Evolutionary conservation across 2,113 vertebrate genomes (phyloP).

Genomic region (Gymnorhina tibicen): DNA sequence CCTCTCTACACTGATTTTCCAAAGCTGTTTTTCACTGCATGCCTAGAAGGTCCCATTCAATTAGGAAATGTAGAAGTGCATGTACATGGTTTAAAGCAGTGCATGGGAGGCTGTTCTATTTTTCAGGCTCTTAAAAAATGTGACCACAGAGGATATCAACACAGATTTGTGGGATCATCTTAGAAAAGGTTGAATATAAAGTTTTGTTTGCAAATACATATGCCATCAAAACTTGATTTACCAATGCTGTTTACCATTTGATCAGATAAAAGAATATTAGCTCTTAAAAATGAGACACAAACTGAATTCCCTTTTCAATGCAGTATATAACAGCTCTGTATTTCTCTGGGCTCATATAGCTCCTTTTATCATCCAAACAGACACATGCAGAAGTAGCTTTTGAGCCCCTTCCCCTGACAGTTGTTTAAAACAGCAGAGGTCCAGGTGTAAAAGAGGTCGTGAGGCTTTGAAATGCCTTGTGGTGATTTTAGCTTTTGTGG

Average conservation of each 20-base stretch:
- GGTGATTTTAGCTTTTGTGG: neutral
- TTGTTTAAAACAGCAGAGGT: neutral
- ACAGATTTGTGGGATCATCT: slow-evolving; percentile 35
- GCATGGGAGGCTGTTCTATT: neutral
- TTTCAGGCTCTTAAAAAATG: slow-evolving; percentile 21
- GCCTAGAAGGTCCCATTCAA: slow-evolving; percentile 34
- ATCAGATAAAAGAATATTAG: slow-evolving; percentile 62
- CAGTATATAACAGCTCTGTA: neutral
- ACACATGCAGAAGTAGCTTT: neutral
- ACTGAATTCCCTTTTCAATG: slow-evolving; percentile 34
- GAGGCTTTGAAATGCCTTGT: neutral
- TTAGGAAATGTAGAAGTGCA: slow-evolving; percentile 12
- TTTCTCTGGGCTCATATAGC: neutral
- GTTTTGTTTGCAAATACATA: slow-evolving; percentile 53
- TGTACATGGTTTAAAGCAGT: slow-evolving; percentile 4
- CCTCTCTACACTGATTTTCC: neutral
- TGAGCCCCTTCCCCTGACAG: neutral
- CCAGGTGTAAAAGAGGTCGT: neutral
- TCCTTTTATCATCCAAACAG: neutral
- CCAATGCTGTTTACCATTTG: slow-evolving; percentile 53
- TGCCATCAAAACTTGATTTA: slow-evolving; percentile 48
- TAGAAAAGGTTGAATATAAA: slow-evolving; percentile 38
- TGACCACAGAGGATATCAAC: slow-evolving; percentile 44
- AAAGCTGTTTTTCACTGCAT: neutral
- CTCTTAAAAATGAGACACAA: slow-evolving; percentile 40